Conservation (phyloP, 1,140 invertebrate species). For the Drosophila pseudoobscura region DNA sequence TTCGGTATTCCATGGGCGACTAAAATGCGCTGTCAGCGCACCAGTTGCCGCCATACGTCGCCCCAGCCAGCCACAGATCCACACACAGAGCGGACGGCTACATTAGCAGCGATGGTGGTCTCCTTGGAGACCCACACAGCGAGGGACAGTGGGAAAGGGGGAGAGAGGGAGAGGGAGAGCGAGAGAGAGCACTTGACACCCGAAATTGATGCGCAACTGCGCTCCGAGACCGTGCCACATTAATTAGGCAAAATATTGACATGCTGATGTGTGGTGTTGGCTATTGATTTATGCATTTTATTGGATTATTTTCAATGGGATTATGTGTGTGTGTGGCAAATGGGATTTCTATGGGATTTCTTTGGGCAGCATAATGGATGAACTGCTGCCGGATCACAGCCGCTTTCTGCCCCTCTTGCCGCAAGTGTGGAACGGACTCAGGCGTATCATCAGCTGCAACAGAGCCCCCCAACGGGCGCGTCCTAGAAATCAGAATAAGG, state of each 20-base stretch:
- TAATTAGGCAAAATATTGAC: conserved; percentile 81
- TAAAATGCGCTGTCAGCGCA: conserved; percentile 75
- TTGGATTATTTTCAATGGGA: conserved; percentile 45
- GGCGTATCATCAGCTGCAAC: conserved; percentile 48
- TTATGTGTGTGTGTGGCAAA: conserved; percentile 10
- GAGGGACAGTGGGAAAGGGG: background rate
- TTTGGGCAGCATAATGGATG: background rate
- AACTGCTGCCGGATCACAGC: too few relatives aligned
- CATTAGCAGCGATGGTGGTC: conserved; percentile 67
- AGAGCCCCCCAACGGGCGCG: conserved; percentile 32
- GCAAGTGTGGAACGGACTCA: conserved; percentile 25
- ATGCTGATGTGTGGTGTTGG: conserved; percentile 60
- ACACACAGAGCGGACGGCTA: conserved; percentile 35
- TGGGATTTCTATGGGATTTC: background rate
- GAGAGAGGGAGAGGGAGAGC: too few relatives aligned
- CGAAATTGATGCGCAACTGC: conserved; percentile 65
- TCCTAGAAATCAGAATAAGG: conserved; percentile 21
- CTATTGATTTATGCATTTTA: conserved; percentile 68
- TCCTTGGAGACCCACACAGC: conserved; percentile 19
- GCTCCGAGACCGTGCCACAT: conserved; percentile 57
- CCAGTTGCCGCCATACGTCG: conserved; percentile 74
- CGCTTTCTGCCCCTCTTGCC: background rate
- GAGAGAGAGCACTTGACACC: conserved; percentile 62
- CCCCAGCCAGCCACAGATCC: background rate
- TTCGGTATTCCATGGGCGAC: conserved; percentile 73